Evolutionary conservation across 2,888 invertebrate genomes (phyloP), one percentile per base, ranked within the genome.

Genomic region (Acrocyrtus sp.): DNA sequence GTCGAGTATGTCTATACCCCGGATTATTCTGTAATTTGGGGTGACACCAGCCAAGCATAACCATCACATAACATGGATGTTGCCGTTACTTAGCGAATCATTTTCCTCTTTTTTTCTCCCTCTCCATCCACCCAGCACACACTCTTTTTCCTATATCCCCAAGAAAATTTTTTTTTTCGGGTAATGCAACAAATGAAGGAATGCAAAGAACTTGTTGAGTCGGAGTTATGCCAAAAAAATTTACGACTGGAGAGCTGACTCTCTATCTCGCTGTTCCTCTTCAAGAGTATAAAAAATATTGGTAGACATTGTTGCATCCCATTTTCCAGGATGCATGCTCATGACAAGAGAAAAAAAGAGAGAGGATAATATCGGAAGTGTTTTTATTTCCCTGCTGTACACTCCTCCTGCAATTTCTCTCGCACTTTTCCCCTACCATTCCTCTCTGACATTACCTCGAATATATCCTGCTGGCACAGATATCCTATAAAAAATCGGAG

Each of bases 11-110:
- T 53, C 51, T 60, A 51, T 68, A 51, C 53, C 51, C 43, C 26
- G 67, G 67, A 68, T 68, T 68, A 68, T 68, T 68, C 60, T 50
- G 51, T 68, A 68, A 68, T 68, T 68, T 68, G 53, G 51, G 51
- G 41, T 68, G 67, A 68, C 67, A 68, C 60, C 26, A 60, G 27
- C 48, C n/a, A 66, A 24, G 26, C 15, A 12, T 6, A n/a, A 15
- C 1, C n/a, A 21, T 3, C 19, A 22, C 21, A 6, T 21, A 50
- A 50, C 50, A 12, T 4, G 45, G 45, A 45, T n/a, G n/a, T n/a
- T n/a, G n/a, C n/a, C n/a, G n/a, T n/a, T n/a, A n/a, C n/a, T n/a
- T n/a, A n/a, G n/a, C n/a, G n/a, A n/a, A n/a, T n/a, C n/a, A n/a
- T n/a, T n/a, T n/a, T n/a, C n/a, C n/a, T n/a, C n/a, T n/a, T n/a